Percentiles rank a stretch among this genome's conserved stretches.
These are phyloP conservation scores for Scarus forsteni DNA, from an alignment of 2,797 vertebrate species.

Conservation along the genomic window DNA sequence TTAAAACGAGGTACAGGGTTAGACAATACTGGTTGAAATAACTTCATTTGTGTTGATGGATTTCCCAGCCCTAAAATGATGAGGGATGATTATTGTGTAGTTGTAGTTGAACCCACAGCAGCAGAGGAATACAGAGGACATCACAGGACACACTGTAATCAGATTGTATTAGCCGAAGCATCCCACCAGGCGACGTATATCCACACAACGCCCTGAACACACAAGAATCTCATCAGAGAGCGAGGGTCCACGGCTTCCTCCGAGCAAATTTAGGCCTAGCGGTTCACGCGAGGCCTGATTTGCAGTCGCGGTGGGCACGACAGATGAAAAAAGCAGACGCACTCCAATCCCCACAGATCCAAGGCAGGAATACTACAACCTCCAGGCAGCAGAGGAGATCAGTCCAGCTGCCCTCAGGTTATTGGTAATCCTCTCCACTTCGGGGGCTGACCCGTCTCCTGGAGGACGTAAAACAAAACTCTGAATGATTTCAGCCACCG, in stretches of 20 bases:
- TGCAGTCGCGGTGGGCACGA: neutral
- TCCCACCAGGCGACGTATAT: conserved; percentile 4
- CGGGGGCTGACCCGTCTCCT: conserved; percentile 20
- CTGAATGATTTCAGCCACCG: neutral
- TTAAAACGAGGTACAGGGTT: no score
- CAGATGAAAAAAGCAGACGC: conserved; percentile 30
- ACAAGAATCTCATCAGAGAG: conserved; percentile 9
- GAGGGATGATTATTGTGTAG: conserved; percentile 35
- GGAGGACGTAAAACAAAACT: conserved; percentile 23
- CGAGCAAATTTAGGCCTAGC: conserved; percentile 6
- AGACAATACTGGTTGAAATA: no score
- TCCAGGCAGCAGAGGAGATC: conserved; percentile 23
- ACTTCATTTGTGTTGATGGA: no score
- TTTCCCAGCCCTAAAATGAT: conserved; percentile 18
- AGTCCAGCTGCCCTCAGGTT: conserved; percentile 43
- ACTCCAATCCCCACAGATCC: conserved; percentile 23
- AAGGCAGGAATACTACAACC: conserved; percentile 21
- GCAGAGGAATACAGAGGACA: conserved; percentile 6
- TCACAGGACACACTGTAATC: conserved; percentile 7
- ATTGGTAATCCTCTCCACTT: conserved; percentile 30
- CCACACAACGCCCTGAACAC: neutral
- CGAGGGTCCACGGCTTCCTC: neutral
- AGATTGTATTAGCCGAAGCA: conserved; percentile 7
- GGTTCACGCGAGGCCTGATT: conserved; percentile 18
- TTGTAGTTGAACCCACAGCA: conserved; percentile 4